Conservation (phyloP, 92 coral and sea anemone species). For the Zoanthus sansibaricus region DNA sequence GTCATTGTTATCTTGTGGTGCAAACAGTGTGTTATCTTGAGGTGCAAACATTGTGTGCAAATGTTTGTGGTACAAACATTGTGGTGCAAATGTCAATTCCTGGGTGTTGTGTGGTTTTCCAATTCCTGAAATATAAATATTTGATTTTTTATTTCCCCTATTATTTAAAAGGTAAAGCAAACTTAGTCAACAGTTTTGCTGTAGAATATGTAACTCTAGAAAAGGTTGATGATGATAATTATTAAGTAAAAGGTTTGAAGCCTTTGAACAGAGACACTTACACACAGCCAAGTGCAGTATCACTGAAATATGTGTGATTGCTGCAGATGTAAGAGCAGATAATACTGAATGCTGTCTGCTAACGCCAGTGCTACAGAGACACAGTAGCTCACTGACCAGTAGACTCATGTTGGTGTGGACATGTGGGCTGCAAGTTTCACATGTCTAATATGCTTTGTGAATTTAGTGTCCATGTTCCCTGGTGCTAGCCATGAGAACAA, state of each 20-base stretch:
- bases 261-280: conserved; percentile 9
- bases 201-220: background rate
- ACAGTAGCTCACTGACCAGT: conserved; percentile 4
- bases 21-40: too few relatives aligned
- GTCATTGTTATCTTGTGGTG: too few relatives aligned
- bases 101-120: too few relatives aligned
- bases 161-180: too few relatives aligned
- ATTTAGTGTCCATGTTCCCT: background rate
- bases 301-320: conserved; percentile 18
- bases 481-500: conserved; percentile 15
- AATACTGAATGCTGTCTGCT: conserved; percentile 12
- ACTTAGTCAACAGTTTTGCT: too few relatives aligned
- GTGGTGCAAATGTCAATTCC: too few relatives aligned
- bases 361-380: conserved; percentile 30
- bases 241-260: conserved; percentile 44
- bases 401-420: conserved; percentile 40
- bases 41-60: too few relatives aligned
- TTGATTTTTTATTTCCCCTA: too few relatives aligned
- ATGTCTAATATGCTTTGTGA: conserved; percentile 35
- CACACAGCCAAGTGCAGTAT: background rate
- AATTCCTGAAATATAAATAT: too few relatives aligned
- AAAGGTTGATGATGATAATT: conserved; percentile 47
- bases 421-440: conserved; percentile 3
- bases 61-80: too few relatives aligned
- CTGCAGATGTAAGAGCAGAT: conserved; percentile 36